phyloP scores from a whole-genome alignment of 2,113 vertebrate genomes.

The Oceanodroma tethys region DNA sequence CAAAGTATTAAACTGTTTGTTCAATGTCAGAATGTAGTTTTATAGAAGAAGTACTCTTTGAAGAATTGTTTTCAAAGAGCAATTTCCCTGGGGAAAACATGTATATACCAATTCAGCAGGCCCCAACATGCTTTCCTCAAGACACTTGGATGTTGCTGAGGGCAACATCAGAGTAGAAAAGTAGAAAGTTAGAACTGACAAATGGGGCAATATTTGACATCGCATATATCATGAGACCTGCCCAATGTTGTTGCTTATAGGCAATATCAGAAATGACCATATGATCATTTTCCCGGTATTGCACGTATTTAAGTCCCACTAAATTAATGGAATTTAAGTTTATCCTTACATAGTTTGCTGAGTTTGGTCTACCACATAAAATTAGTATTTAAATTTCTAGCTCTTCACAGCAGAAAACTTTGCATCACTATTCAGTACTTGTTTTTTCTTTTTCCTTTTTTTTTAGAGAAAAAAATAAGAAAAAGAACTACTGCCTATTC shows the following conservation, averaged over 20 bases:
- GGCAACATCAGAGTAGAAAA: not conserved
- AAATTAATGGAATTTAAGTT: not conserved
- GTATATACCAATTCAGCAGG: not conserved
- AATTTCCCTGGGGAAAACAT: not conserved
- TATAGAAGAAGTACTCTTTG: not conserved
- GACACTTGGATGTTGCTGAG: not conserved
- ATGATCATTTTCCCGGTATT: not conserved
- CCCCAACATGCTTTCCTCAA: not conserved
- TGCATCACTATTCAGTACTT: not conserved
- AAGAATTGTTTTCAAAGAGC: not conserved
- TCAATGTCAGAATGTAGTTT: not conserved
- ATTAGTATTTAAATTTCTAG: not conserved
- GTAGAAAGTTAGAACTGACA: not conserved
- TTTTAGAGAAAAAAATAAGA: not conserved
- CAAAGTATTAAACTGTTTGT: not conserved
- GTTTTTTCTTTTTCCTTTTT: not conserved
- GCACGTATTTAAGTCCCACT: not conserved
- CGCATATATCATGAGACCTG: not conserved
- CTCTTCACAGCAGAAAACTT: not conserved
- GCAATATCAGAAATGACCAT: not conserved
- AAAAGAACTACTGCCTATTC: not conserved
- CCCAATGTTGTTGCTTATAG: not conserved
- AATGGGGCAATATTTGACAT: not conserved
- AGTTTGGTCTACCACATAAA: not conserved
- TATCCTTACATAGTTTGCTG: not conserved